These are phyloP conservation scores for Syrrhaptes paradoxus DNA, from an alignment of 2,113 vertebrate genomes.

Conservation along the genomic window DNA sequence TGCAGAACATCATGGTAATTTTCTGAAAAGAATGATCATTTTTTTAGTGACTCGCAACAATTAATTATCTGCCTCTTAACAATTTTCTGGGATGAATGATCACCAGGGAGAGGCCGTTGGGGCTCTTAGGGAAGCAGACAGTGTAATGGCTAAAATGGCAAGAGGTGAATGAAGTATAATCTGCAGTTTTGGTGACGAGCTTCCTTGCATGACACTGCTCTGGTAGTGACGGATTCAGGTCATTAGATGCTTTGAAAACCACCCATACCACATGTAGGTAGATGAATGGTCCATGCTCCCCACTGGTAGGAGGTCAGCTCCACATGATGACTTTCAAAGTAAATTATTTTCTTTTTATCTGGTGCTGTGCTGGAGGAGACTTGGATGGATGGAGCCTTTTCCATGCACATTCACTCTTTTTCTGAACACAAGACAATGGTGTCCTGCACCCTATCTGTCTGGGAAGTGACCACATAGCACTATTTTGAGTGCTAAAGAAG, in stretches of 20 bases:
- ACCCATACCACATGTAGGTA: rapidly evolving
- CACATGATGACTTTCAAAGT: neutral
- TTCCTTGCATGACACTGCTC: neutral
- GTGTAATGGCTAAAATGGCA: neutral
- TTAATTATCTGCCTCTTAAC: constrained; percentile 65
- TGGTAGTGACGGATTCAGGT: neutral
- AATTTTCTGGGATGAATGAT: constrained; percentile 42
- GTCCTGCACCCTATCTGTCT: neutral
- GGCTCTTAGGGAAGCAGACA: neutral
- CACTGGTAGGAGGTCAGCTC: neutral
- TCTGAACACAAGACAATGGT: neutral
- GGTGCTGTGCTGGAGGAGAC: neutral
- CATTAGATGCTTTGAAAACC: neutral
- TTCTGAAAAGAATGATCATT: constrained; percentile 68
- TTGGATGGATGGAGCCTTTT: neutral
- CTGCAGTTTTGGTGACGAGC: neutral
- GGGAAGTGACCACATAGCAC: neutral
- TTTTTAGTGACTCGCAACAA: constrained; percentile 72
- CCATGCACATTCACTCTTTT: neutral
- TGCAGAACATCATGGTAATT: constrained; percentile 71
- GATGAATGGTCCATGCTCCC: rapidly evolving
- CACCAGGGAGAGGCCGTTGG: neutral
- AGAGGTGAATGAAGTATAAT: neutral
- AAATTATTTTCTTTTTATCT: neutral
- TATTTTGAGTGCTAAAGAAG: neutral